Percentiles rank a stretch among this genome's conserved stretches.
Evolutionary conservation across 53 echinoderm and acorn worm species (phyloP).

Genomic region (Glandiceps talaboti): DNA sequence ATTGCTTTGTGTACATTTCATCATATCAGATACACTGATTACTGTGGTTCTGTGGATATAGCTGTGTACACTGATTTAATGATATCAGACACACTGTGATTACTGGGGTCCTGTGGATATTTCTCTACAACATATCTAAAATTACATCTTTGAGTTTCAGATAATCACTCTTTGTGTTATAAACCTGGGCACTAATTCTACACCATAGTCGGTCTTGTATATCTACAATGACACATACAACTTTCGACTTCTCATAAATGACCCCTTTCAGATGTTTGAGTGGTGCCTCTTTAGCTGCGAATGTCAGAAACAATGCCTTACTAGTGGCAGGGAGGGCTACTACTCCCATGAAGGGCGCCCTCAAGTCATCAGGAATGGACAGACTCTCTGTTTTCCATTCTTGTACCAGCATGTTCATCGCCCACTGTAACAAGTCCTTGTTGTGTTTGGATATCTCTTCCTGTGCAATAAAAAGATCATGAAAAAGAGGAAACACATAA

Average conservation of each 20-base stretch:
- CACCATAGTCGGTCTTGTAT: constrained; percentile 35
- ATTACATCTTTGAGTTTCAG: constrained; percentile 18
- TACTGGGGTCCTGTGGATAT: not conserved
- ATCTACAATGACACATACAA: constrained; percentile 1
- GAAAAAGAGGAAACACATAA: too few relatives aligned
- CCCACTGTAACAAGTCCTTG: constrained; percentile 25
- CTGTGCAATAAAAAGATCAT: too few relatives aligned
- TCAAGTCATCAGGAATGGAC: constrained; percentile 21
- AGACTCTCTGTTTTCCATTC: constrained; percentile 34
- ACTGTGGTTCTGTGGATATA: not conserved
- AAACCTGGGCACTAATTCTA: constrained; percentile 30
- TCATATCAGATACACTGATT: too few relatives aligned
- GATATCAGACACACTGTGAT: not conserved
- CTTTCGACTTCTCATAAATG: constrained; percentile 5
- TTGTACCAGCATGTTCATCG: constrained; percentile 50
- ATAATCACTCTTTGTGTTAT: constrained; percentile 31
- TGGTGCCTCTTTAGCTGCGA: not conserved
- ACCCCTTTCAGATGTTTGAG: constrained; percentile 26
- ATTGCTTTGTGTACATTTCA: too few relatives aligned
- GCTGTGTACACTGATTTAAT: not conserved
- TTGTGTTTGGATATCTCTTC: constrained; percentile 31
- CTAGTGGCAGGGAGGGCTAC: constrained; percentile 22
- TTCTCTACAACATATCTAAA: constrained; percentile 1
- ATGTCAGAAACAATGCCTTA: not conserved
- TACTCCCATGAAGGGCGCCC: constrained; percentile 57